These are phyloP conservation scores for Heterodera filipjevi DNA, from an alignment of 2,888 invertebrate genomes.

Conservation along the genomic window DNA sequence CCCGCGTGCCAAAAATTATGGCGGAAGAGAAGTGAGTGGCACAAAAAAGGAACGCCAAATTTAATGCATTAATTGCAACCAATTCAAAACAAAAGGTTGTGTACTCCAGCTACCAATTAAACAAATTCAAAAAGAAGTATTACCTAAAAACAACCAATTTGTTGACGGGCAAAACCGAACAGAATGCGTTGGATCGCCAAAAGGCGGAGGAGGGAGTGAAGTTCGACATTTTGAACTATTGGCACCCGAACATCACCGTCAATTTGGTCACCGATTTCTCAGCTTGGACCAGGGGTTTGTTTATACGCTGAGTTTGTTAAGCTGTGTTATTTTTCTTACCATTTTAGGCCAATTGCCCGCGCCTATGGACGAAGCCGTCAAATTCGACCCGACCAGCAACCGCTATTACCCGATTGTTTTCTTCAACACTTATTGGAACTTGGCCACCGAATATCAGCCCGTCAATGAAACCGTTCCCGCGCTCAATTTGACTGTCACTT, in stretches of 20 bases:
- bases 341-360: constrained; percentile 48
- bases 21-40: constrained; percentile 50
- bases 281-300: constrained; percentile 81
- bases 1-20: constrained; percentile 68
- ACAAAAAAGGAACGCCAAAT: not conserved
- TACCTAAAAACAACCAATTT: constrained; percentile 88
- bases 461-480: constrained; percentile 79
- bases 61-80: not conserved
- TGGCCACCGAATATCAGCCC: constrained; percentile 81
- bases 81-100: constrained; percentile 10
- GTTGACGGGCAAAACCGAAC: constrained; percentile 77
- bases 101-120: constrained; percentile 22
- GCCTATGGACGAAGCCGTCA: constrained; percentile 51
- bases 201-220: constrained; percentile 69
- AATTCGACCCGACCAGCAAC: constrained; percentile 76
- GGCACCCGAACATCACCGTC: constrained; percentile 97
- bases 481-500: constrained; percentile 68
- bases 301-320: not conserved
- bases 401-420: constrained; percentile 91
- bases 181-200: constrained; percentile 66
- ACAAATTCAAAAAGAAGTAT: constrained; percentile 79
- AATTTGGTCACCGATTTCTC: constrained; percentile 94
- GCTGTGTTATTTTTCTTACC: too few relatives aligned
- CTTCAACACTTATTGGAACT: constrained; percentile 98
- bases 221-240: constrained; percentile 84